Percentiles rank a stretch among this genome's conserved stretches.
Conservation (phyloP, 2,888 invertebrate species). For the Parochlus steinenii region DNA sequence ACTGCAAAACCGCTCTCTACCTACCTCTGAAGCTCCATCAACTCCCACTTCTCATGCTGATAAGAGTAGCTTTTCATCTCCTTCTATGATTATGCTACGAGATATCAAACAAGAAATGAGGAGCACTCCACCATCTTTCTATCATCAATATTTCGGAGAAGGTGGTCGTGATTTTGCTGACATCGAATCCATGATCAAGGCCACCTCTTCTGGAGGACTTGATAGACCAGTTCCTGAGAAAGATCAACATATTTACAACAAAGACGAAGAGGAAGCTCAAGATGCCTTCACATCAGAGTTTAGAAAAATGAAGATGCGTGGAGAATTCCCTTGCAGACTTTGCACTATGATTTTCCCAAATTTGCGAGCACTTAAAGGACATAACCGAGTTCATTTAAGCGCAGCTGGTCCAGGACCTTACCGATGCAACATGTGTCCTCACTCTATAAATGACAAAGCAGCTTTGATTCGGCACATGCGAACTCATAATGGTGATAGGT, state of each 20-base stretch:
- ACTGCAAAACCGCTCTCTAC: constrained; percentile 48
- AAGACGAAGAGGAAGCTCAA: constrained; percentile 57
- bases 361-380: constrained; percentile 75
- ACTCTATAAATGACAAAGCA: constrained; percentile 69
- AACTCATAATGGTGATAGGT: constrained; percentile 87
- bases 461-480: constrained; percentile 83
- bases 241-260: constrained; percentile 24
- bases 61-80: constrained; percentile 1
- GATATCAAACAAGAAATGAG: constrained; percentile 9
- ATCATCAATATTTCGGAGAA: constrained; percentile 7
- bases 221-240: constrained; percentile 9
- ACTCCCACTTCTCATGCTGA: constrained; percentile 3
- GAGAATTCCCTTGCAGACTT: constrained; percentile 80
- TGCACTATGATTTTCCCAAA: constrained; percentile 80
- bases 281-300: constrained; percentile 73
- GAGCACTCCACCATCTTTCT: constrained; percentile 8
- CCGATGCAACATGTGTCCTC: constrained; percentile 85
- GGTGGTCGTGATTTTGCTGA: constrained; percentile 51
- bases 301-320: constrained; percentile 74
- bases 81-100: constrained; percentile 14
- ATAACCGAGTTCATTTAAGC: constrained; percentile 71
- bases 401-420: constrained; percentile 65
- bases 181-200: constrained; percentile 66
- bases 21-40: constrained; percentile 29
- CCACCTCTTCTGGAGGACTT: constrained; percentile 52